These are phyloP conservation scores for Oryzias dopingdopingensis DNA, from an alignment of 2,797 vertebrate species.

Conservation along the genomic window DNA sequence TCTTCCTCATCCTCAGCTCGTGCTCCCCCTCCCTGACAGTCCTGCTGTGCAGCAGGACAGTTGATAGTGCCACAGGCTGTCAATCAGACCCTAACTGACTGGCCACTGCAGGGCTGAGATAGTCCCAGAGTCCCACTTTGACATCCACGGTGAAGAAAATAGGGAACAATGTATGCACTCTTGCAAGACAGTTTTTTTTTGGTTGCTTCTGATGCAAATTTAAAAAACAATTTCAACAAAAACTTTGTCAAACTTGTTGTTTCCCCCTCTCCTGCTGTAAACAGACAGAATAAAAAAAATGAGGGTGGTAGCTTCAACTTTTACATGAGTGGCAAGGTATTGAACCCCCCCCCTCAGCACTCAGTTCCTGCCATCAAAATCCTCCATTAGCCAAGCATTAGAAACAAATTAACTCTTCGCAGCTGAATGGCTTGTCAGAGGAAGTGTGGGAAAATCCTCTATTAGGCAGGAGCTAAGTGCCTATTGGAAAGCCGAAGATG, in stretches of 20 bases:
- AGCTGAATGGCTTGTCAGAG: constrained; percentile 76
- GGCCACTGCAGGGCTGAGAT: constrained; percentile 74
- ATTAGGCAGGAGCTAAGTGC: constrained; percentile 80
- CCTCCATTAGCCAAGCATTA: constrained; percentile 80
- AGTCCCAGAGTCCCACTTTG: constrained; percentile 59
- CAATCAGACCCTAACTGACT: constrained; percentile 73
- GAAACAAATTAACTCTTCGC: constrained; percentile 81
- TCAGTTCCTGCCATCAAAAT: constrained; percentile 72
- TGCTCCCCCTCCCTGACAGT: constrained; percentile 52
- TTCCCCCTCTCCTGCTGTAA: constrained; percentile 27
- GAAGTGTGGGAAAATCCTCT: constrained; percentile 81
- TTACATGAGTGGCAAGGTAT: constrained; percentile 51
- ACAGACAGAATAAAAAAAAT: constrained; percentile 31
- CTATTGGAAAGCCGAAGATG: constrained; percentile 78
- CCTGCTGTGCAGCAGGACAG: constrained; percentile 71
- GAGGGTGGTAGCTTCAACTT: constrained; percentile 52
- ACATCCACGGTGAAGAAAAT: constrained; percentile 45
- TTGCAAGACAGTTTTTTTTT: constrained; percentile 28
- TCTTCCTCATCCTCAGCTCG: constrained; percentile 53
- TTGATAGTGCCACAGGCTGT: constrained; percentile 78
- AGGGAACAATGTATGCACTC: constrained; percentile 45
- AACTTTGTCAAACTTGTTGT: constrained; percentile 30
- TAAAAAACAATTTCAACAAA: constrained; percentile 14
- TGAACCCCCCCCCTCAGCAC: constrained; percentile 48
- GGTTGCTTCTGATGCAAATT: constrained; percentile 31